Evolutionary conservation across 1,140 invertebrate species (phyloP), one percentile per base, ranked within the genome.

Genomic region (Stegodyphus dumicola): DNA sequence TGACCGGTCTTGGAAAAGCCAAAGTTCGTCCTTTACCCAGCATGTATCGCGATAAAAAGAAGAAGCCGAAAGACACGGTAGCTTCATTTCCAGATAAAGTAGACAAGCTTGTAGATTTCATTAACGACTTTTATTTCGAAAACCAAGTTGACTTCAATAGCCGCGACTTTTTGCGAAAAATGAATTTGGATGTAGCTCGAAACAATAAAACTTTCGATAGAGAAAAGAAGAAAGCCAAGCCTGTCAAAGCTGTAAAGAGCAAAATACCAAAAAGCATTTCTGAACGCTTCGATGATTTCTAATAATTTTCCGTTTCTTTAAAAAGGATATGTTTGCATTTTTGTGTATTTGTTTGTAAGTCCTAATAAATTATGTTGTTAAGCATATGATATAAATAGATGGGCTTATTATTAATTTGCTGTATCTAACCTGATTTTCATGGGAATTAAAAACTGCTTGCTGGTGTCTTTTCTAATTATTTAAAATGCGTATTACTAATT

Each of bases 51-150:
- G 65, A 80, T 6, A 76, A 74, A 13, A 77, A 75, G 64, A 77
- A 84, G 15, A 88, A 87, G 9, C 85, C 88, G n/a, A 87, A 89
- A 15, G 89, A 90, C 53, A 75, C 85, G 7, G 64, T 86, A 2
- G 66, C 77, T 2, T 74, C 90, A 7, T 90, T 91, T 74, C 90
- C 90, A 1, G 89, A 90, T 48, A 89, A 91, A 73, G 89, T 91
- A 15, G 90, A 91, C 76, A 88, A 88, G 48, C 89, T 92, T 60
- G 87, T 92, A 18, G 88, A 91, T 60, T 90, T 89, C 83, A 89
- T 92, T 73, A 91, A 90, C 80, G 87, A 89, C n/a, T 89, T 90
- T 0, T 91, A 91, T 88, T 91, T 91, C 85, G 88, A 90, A 5
- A 89, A 88, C 10, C 86, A 87, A 9, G 84, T 90, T 33, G 88